A percentile compares a stretch with the other conserved stretches of the same genome.
These are phyloP conservation scores for Pseudochaenichthys georgianus DNA, from an alignment of 2,797 vertebrate genomes.

Conservation along the genomic window DNA sequence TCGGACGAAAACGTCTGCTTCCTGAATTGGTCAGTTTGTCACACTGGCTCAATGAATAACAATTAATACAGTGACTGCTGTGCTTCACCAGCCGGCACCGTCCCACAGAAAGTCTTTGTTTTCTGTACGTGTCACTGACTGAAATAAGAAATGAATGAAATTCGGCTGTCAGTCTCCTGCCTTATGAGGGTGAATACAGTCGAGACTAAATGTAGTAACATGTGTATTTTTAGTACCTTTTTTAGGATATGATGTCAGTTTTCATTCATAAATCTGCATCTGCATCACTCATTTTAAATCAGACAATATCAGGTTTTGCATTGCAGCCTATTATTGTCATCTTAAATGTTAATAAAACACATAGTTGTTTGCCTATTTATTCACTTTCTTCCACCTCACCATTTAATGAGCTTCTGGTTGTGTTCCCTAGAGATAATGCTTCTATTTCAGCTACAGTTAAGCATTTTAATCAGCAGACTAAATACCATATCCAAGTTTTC, in stretches of 20 bases:
- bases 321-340: not conserved
- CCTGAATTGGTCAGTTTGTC: constrained; percentile 16
- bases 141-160: constrained; percentile 35
- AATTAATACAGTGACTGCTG: constrained; percentile 51
- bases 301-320: too few species aligned
- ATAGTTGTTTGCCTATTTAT: too few species aligned
- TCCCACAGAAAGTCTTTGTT: constrained; percentile 61
- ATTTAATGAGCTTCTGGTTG: not conserved
- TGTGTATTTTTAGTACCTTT: too few species aligned
- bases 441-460: not conserved
- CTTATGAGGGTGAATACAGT: constrained; percentile 2
- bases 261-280: too few species aligned
- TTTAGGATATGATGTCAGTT: too few species aligned
- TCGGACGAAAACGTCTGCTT: not conserved
- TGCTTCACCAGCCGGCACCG: constrained; percentile 29
- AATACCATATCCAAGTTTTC: not conserved
- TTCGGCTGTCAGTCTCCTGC: constrained; percentile 17
- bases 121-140: constrained; percentile 36
- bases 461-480: not conserved
- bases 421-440: not conserved
- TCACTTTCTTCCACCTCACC: not conserved
- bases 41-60: constrained; percentile 27
- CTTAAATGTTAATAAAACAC: not conserved
- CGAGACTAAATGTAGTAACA: not conserved
- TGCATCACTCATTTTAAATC: too few species aligned